Evolutionary conservation across 2,797 vertebrate species (phyloP).

Genomic region (Myoxocephalus aenaeus): DNA sequence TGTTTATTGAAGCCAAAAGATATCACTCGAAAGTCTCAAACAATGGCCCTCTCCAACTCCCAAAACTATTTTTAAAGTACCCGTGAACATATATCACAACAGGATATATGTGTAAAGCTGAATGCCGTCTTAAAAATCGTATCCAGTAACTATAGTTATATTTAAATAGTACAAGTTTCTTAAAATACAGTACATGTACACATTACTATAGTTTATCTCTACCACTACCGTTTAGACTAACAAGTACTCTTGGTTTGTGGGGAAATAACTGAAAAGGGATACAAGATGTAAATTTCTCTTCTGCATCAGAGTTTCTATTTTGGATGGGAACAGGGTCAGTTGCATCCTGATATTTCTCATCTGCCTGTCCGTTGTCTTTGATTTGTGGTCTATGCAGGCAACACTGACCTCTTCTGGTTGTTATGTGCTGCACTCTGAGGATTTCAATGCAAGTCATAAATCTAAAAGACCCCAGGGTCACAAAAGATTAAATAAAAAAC

Average conservation of each 20-base stretch:
- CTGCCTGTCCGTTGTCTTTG: slow-evolving; percentile 29
- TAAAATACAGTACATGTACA: neutral
- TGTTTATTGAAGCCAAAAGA: slow-evolving; percentile 55
- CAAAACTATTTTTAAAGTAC: neutral
- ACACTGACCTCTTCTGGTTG: slow-evolving; percentile 76
- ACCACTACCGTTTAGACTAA: slow-evolving; percentile 3
- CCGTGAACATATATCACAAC: neutral
- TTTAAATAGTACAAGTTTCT: neutral
- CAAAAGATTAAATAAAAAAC: neutral
- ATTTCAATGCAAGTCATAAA: neutral
- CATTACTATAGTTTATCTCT: neutral
- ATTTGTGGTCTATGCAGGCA: slow-evolving; percentile 21
- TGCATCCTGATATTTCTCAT: slow-evolving; percentile 53
- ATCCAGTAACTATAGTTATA: neutral
- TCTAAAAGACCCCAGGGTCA: neutral
- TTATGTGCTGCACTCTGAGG: neutral
- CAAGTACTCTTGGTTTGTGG: slow-evolving; percentile 31
- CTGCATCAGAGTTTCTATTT: slow-evolving; percentile 39
- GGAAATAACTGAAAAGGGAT: slow-evolving; percentile 55
- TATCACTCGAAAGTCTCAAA: slow-evolving; percentile 20
- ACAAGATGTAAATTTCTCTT: slow-evolving; percentile 28
- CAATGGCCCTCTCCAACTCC: neutral
- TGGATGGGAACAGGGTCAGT: slow-evolving; percentile 38
- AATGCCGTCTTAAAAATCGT: neutral
- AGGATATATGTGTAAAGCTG: neutral